These are phyloP conservation scores for Sebastes cheni DNA, from an alignment of 2,797 vertebrate species.

Conservation along the genomic window DNA sequence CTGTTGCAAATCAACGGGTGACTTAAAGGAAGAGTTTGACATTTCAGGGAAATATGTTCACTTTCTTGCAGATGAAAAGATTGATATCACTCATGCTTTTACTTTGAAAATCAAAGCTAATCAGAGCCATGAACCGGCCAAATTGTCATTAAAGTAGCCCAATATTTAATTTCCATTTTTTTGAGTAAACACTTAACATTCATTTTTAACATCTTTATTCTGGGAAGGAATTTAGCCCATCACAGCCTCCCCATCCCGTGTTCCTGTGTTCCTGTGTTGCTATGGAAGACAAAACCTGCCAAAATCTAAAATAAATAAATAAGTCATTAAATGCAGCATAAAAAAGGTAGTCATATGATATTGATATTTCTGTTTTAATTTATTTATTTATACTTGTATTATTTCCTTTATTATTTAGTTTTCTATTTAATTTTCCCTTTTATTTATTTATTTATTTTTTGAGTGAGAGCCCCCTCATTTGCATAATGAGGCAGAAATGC, in stretches of 20 bases:
- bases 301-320: too few species aligned
- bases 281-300: too few species aligned
- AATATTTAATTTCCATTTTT: background rate
- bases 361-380: too few species aligned
- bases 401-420: too few species aligned
- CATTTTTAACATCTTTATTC: background rate
- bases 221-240: background rate
- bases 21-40: slow-evolving; percentile 1
- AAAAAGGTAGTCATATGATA: too few species aligned
- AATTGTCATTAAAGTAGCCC: background rate
- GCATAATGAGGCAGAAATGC: too few species aligned
- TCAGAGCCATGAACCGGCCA: background rate
- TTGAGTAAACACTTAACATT: background rate
- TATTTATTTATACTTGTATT: too few species aligned
- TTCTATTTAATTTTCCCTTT: too few species aligned
- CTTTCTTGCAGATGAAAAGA: background rate
- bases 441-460: too few species aligned
- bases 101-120: background rate
- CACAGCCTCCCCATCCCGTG: background rate
- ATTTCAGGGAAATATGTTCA: background rate
- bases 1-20: background rate
- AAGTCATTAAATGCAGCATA: too few species aligned
- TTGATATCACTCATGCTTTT: background rate
- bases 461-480: too few species aligned
- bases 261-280: too few species aligned